These are phyloP conservation scores for Stichodactyla helianthus DNA, from an alignment of 64 coral and sea anemone species.

Conservation along the genomic window DNA sequence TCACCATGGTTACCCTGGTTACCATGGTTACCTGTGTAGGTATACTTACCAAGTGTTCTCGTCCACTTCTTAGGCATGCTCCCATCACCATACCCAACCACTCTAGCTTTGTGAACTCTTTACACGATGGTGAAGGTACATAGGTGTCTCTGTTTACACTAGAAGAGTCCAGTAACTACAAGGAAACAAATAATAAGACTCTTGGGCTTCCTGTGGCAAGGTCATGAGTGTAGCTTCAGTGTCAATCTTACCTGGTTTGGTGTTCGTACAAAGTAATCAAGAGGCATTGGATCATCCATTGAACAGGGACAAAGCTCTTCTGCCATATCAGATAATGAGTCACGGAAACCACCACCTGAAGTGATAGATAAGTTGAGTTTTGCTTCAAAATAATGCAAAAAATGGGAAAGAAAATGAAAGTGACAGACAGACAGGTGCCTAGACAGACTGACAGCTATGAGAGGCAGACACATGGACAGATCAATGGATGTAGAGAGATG, in stretches of 20 bases:
- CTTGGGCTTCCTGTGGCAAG: neutral
- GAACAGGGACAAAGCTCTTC: conserved; percentile 95
- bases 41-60: conserved; percentile 75
- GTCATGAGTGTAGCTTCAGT: no score
- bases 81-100: conserved; percentile 99
- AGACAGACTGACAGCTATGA: neutral
- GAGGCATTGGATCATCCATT: conserved; percentile 70
- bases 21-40: neutral
- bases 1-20: no score
- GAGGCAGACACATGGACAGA: neutral
- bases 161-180: conserved; percentile 85
- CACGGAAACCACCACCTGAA: conserved; percentile 87
- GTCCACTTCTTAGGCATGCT: conserved; percentile 75
- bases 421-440: neutral
- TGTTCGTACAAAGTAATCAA: conserved; percentile 84
- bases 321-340: conserved; percentile 88
- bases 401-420: neutral
- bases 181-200: neutral
- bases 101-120: conserved; percentile 78
- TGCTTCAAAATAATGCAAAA: neutral
- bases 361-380: neutral
- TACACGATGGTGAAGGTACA: conserved; percentile 85
- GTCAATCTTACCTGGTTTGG: conserved; percentile 74
- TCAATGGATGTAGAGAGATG: neutral
- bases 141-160: conserved; percentile 97